A percentile compares a stretch with the other conserved stretches of the same genome.
Evolutionary conservation across 2,888 invertebrate genomes (phyloP).

Genomic region (Eumacrocentrus americanus): DNA sequence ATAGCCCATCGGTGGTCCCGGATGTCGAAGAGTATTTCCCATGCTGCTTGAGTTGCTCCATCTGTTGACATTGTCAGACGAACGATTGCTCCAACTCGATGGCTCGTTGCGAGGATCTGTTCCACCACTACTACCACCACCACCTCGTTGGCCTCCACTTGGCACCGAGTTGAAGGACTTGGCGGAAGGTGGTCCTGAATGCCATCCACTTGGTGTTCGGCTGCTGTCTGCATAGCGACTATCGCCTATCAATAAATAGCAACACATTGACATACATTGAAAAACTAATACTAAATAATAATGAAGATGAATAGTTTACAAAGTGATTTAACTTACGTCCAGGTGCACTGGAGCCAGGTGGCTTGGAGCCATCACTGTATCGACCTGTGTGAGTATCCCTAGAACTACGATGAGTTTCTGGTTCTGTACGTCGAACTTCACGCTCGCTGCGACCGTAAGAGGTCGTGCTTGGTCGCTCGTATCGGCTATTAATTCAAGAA

Average conservation of each 20-base stretch:
- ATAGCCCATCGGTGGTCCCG: conserved; percentile 54
- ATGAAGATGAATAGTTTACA: conserved; percentile 1
- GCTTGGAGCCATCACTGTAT: conserved; percentile 57
- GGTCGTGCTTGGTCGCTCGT: conserved; percentile 51
- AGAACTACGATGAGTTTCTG: conserved; percentile 56
- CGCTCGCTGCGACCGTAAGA: conserved; percentile 53
- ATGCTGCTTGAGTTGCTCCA: conserved; percentile 59
- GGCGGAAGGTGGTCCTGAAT: conserved; percentile 55
- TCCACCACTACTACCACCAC: conserved; percentile 35
- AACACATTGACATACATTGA: conserved; percentile 32
- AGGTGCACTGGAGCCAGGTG: conserved; percentile 53
- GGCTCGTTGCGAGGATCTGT: conserved; percentile 55
- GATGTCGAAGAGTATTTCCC: conserved; percentile 56
- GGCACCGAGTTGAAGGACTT: conserved; percentile 58
- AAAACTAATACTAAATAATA: conserved; percentile 22
- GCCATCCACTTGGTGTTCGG: conserved; percentile 57
- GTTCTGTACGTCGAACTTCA: conserved; percentile 56
- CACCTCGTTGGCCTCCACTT: conserved; percentile 24
- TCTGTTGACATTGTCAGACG: conserved; percentile 56
- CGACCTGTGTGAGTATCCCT: conserved; percentile 53
- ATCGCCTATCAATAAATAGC: conserved; percentile 48
- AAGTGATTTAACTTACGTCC: conserved; percentile 50
- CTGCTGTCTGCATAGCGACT: conserved; percentile 58
- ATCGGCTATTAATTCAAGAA: conserved; percentile 40
- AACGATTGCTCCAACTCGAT: conserved; percentile 57